Evolutionary conservation across 2,113 vertebrate genomes (phyloP), one percentile per base, ranked within the genome.

Genomic region (Vulpes lagopus): DNA sequence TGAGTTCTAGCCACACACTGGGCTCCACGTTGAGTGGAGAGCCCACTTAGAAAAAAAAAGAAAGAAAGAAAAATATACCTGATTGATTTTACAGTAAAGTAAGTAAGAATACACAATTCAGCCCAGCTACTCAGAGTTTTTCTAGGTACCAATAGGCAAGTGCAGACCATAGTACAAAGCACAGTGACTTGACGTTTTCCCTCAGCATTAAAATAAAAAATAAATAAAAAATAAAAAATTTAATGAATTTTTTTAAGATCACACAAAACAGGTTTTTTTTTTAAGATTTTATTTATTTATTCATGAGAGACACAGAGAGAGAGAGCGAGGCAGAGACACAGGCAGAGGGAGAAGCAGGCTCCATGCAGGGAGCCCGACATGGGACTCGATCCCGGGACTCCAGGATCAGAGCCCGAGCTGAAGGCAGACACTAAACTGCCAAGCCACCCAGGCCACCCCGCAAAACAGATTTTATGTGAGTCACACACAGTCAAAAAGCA

Each of bases 121-220:
- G 35, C 53, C 85, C 53, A 30, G 60, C 35, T 81, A 32, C n/a
- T 80, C 38, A 15, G 30, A 49, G 64, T 38, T 81, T 84, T 79
- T 83, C 76, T 62, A 64, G 73, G 23, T 57, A 19, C 51, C 74
- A 12, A 22, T 12, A 90, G 32, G 64, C 35, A 59, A 84, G 43
- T 35, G 12, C 27, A 62, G 23, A 60, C 6, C 23, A 25, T 15
- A 55, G 25, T 16, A n/a, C 11, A 83, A 91, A 84, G 93, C 76
- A 59, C 22, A 25, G 57, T 32, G 74, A 76, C 76, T 57, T 93
- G 86, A 74, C 81, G 91, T 89, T 80, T 95, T 96, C 94, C 74
- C 69, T 11, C 57, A 62, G 14, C 5, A 23, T 38, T 10, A 19
- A 35, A 55, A 76, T 91, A 87, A 59, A 81, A 55, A 79, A 38